Evolutionary conservation across 2,113 vertebrate species (phyloP).

Genomic region (Odocoileus hemionus): DNA sequence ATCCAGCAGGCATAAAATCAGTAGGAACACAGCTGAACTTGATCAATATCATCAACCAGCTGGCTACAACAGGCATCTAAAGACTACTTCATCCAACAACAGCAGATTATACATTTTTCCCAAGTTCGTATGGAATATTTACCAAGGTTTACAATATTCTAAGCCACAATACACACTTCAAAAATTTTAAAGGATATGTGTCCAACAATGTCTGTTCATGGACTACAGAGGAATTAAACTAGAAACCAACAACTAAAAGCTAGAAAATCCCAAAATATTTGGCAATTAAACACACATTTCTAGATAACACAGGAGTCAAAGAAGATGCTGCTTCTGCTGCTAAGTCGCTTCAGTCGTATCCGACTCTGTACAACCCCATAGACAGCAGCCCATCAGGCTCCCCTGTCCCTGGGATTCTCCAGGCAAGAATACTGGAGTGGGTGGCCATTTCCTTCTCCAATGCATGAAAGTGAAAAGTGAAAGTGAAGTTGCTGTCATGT

Average conservation of each 20-base stretch:
- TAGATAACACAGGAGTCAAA: not conserved
- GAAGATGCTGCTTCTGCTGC: not conserved
- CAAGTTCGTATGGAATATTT: not conserved
- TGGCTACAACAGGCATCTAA: not conserved
- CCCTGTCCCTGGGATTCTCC: too few species aligned
- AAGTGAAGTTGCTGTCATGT: too few species aligned
- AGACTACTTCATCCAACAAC: not conserved
- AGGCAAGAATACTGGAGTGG: too few species aligned
- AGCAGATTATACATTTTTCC: not conserved
- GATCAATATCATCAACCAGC: not conserved
- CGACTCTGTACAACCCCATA: not conserved
- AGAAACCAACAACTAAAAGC: not conserved
- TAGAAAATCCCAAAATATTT: not conserved
- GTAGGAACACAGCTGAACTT: not conserved
- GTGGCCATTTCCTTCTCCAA: too few species aligned
- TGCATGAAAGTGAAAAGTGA: too few species aligned
- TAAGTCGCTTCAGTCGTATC: too few species aligned
- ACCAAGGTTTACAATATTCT: not conserved
- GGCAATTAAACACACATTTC: not conserved
- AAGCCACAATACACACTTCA: not conserved
- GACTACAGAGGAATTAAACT: not conserved
- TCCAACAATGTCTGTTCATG: not conserved
- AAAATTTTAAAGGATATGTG: not conserved
- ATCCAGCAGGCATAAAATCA: not conserved
- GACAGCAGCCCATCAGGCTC: too few species aligned